Evolutionary conservation across 2,888 invertebrate genomes (phyloP).

Genomic region (Ditula angustiorana): DNA sequence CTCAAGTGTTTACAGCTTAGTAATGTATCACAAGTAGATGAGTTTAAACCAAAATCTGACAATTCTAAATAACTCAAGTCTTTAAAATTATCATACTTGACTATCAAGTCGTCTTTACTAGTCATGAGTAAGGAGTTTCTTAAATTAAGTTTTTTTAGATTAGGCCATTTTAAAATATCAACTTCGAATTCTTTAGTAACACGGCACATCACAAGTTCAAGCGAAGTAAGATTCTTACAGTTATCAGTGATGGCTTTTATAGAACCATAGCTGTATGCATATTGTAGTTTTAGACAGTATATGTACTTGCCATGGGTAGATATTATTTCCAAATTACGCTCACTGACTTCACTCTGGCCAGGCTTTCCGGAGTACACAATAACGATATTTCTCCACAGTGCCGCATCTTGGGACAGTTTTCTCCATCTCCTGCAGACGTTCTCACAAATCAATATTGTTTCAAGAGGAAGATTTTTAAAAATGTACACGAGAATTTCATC

Average conservation of each 20-base stretch:
- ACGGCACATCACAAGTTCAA: conserved; percentile 78
- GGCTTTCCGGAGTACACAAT: conserved; percentile 72
- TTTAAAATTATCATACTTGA: conserved; percentile 67
- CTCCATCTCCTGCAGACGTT: conserved; percentile 72
- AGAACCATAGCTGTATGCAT: conserved; percentile 67
- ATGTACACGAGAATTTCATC: conserved; percentile 72
- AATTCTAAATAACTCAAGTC: conserved; percentile 65
- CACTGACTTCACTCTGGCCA: conserved; percentile 65
- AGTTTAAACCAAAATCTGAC: conserved; percentile 74
- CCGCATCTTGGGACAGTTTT: conserved; percentile 61
- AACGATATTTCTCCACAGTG: conserved; percentile 66
- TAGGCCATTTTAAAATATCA: conserved; percentile 65
- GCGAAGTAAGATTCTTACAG: conserved; percentile 66
- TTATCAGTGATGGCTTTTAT: conserved; percentile 64
- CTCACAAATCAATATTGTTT: conserved; percentile 66
- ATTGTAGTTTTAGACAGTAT: conserved; percentile 68
- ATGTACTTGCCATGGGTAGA: conserved; percentile 64
- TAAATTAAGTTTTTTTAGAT: conserved; percentile 68
- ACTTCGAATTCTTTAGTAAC: conserved; percentile 67
- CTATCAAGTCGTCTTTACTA: conserved; percentile 56
- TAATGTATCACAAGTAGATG: conserved; percentile 65
- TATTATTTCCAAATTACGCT: conserved; percentile 64
- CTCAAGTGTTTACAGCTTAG: conserved; percentile 65
- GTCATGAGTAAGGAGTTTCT: conserved; percentile 69
- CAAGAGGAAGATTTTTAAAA: conserved; percentile 69